Evolutionary conservation across 92 coral and sea anemone species (phyloP).

Genomic region (Muricea muricata): DNA sequence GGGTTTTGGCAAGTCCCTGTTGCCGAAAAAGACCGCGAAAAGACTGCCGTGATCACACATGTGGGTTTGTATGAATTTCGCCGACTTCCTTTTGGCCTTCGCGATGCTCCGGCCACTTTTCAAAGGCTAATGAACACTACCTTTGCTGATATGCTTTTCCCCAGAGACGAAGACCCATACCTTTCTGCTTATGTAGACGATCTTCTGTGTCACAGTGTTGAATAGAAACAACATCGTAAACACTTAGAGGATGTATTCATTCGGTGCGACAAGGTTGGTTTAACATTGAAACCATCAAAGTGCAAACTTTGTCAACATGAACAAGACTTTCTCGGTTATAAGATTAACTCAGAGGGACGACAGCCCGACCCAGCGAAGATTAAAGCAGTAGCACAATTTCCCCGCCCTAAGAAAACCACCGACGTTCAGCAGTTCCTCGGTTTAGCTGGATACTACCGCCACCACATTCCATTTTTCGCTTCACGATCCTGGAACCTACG

Average conservation of each 20-base stretch:
- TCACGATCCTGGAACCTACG: neutral
- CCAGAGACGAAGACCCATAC: neutral
- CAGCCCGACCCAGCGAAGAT: neutral
- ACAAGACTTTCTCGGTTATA: neutral
- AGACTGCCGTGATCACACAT: conserved; percentile 31
- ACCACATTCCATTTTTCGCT: neutral
- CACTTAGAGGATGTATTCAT: neutral
- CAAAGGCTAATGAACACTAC: too few species aligned
- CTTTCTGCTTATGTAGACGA: neutral
- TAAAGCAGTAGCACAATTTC: neutral
- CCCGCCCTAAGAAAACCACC: neutral
- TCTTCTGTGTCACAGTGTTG: neutral
- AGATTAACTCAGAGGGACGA: neutral
- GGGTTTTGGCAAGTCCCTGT: conserved; percentile 39
- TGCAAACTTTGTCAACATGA: neutral
- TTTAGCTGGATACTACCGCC: neutral
- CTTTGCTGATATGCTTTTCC: too few species aligned
- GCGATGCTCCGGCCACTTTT: too few species aligned
- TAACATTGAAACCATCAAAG: neutral
- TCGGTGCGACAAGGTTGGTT: neutral
- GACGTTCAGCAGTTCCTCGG: neutral
- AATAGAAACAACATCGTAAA: neutral
- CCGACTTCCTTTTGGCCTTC: neutral
- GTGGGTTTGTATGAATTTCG: conserved; percentile 11
- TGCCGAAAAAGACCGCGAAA: conserved; percentile 35